Evolutionary conservation across 2,888 invertebrate genomes (phyloP), one percentile per base, ranked within the genome.

Genomic region (Euspilapteryx auroguttella): DNA sequence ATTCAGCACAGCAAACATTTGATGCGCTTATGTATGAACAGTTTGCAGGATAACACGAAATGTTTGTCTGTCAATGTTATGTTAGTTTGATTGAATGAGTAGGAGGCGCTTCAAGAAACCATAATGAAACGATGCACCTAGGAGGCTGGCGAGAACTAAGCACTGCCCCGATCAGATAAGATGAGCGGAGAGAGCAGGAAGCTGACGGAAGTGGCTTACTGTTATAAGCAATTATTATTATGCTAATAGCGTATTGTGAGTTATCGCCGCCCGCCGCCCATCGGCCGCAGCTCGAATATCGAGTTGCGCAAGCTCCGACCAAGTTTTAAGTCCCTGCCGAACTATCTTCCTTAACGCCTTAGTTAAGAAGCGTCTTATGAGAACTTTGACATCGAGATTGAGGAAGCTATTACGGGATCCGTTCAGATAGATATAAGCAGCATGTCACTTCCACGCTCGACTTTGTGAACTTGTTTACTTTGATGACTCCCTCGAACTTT

Each of bases 291-390:
- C 55, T 61, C 52, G 49, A 49, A 64, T 65, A 69, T 71, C 64
- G 61, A 66, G 62, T 71, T 68, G 64, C 62, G 51, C 55, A 64
- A 68, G 68, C 68, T 63, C 57, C 48, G 47, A 45, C 53, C 54
- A 71, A 75, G 71, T 75, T 68, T 64, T 69, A 66, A 71, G 68
- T 64, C 66, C 68, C 62, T 53, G 52, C 55, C 55, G 58, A 69
- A 66, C 66, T 75, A 73, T 68, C 64, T 66, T 68, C 66, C 66
- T 68, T 66, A 65, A 64, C 66, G 71, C 69, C 66, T 66, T 66
- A 71, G 65, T 69, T 73, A 71, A 73, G 68, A 64, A 68, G 62
- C 66, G 65, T 56, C 71, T 69, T 69, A 71, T 66, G 71, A 73
- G 71, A 71, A 73, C 73, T 73, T 73, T 66, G 69, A 68, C 69